Conservation (phyloP, 2,113 vertebrate genomes). For the Oceanites oceanicus region DNA sequence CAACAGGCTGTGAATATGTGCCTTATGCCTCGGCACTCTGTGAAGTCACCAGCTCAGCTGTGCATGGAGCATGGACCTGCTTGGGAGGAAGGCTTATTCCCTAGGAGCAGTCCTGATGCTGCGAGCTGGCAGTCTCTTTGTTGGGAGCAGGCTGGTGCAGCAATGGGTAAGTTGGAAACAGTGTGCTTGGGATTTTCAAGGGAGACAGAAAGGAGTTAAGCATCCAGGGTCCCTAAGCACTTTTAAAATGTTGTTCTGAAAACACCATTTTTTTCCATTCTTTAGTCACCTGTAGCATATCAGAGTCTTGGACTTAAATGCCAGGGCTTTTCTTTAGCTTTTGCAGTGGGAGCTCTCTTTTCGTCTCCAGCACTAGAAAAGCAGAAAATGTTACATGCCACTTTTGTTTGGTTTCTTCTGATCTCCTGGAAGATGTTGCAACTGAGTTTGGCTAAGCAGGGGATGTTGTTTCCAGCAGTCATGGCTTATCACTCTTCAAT, state of each 20-base stretch:
- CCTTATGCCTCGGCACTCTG: not conserved
- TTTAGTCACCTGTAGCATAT: not conserved
- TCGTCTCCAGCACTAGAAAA: not conserved
- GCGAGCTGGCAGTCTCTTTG: accelerated
- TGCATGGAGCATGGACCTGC: not conserved
- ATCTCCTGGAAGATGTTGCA: not conserved
- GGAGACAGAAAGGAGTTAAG: not conserved
- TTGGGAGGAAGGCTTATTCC: not conserved
- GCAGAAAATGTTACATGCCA: not conserved
- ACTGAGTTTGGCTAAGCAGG: not conserved
- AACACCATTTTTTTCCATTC: not conserved
- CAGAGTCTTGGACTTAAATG: not conserved
- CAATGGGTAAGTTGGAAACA: not conserved
- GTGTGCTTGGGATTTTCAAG: not conserved
- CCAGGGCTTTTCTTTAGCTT: not conserved
- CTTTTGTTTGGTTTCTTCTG: not conserved
- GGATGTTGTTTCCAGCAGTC: not conserved
- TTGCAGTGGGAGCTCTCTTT: not conserved
- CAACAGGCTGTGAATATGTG: not conserved
- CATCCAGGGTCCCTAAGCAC: not conserved
- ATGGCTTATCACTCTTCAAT: not conserved
- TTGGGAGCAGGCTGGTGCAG: not conserved
- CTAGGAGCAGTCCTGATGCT: not conserved
- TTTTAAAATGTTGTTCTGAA: not conserved
- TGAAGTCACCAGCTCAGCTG: not conserved